Evolutionary conservation across 2,797 vertebrate genomes (phyloP).

Genomic region (Coracias cyanogaster): DNA sequence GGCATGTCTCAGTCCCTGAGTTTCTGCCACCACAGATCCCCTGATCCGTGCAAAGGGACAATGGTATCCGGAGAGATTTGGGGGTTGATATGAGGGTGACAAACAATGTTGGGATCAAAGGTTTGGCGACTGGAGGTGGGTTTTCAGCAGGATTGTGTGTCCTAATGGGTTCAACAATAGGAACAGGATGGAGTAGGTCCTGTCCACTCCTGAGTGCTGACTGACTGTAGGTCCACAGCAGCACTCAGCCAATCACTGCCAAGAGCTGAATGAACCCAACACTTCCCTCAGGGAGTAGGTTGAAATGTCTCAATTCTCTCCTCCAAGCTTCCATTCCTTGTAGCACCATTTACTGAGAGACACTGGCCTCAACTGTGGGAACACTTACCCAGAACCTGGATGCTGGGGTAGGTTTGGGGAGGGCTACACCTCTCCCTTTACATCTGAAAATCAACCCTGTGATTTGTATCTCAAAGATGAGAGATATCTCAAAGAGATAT

Average conservation of each 20-base stretch:
- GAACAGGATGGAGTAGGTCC: not conserved
- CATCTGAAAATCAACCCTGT: not conserved
- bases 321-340: not conserved
- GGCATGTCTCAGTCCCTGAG: not conserved
- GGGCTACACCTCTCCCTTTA: not conserved
- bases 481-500: no score
- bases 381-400: not conserved
- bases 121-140: not conserved
- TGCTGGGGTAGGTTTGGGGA: not conserved
- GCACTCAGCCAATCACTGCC: not conserved
- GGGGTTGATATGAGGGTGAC: not conserved
- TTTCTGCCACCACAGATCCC: not conserved
- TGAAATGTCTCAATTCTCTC: not conserved
- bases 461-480: not conserved
- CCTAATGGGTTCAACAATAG: not conserved
- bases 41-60: no score
- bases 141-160: not conserved
- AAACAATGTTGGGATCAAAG: not conserved
- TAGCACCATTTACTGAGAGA: not conserved
- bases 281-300: not conserved
- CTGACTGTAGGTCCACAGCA: not conserved
- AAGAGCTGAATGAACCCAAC: not conserved
- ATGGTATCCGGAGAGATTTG: fast-evolving
- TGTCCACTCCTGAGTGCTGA: not conserved
- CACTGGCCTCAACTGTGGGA: not conserved